Conservation (phyloP, 2,797 vertebrate genomes). For the Peromyscus melanophrys region DNA sequence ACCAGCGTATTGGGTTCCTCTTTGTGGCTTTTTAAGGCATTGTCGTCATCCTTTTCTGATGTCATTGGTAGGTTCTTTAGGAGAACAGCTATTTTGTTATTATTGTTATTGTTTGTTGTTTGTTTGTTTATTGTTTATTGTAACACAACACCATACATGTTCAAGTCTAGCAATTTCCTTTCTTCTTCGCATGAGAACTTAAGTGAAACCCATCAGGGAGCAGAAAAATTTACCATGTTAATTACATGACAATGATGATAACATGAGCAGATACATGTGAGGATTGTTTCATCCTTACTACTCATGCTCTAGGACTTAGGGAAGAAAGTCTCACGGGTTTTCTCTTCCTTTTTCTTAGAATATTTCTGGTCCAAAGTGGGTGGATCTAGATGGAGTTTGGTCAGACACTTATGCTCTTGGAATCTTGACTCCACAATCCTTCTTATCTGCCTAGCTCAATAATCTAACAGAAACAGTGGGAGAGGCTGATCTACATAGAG, state of each 20-base stretch:
- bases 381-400: not conserved
- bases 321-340: not conserved
- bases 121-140: not conserved
- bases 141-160: not conserved
- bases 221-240: too few relatives aligned
- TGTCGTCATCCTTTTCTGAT: not conserved
- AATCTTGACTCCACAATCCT: not conserved
- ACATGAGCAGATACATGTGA: not conserved
- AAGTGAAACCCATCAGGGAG: not conserved
- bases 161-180: not conserved
- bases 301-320: not conserved
- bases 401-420: not conserved
- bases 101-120: not conserved
- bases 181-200: not conserved
- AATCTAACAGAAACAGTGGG: not conserved
- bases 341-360: not conserved
- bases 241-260: not conserved
- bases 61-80: not conserved
- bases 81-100: not conserved
- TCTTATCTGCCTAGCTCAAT: not conserved
- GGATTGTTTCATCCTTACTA: not conserved
- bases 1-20: not conserved
- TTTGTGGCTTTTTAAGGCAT: not conserved
- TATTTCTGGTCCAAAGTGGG: not conserved
- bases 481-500: not conserved